phyloP scores from a whole-genome alignment of 2,888 invertebrate species.

The Strigamia crassipes region DNA sequence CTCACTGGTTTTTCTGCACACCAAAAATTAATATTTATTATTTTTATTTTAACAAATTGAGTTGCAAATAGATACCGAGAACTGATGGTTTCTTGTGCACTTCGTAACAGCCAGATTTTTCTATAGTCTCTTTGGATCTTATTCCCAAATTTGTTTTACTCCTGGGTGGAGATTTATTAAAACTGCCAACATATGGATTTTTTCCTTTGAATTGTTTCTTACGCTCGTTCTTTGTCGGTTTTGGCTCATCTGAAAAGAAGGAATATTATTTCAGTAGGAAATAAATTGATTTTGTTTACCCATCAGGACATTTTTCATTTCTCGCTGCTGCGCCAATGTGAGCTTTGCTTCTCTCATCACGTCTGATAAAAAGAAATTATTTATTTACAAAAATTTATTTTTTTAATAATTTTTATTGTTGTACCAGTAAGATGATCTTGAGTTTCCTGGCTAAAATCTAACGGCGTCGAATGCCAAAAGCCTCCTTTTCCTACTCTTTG shows the following conservation, averaged over 20 bases:
- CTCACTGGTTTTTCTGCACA: background rate
- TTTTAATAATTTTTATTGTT: background rate
- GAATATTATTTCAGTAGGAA: background rate
- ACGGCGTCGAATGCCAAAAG: background rate
- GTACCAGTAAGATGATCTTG: background rate
- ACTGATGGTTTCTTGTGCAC: background rate
- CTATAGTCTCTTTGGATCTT: background rate
- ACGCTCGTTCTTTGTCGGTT: background rate
- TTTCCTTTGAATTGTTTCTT: background rate
- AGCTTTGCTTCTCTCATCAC: background rate
- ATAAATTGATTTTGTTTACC: background rate
- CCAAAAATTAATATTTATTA: background rate
- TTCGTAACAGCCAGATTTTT: slow-evolving; percentile 5
- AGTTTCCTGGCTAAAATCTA: background rate
- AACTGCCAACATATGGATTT: background rate
- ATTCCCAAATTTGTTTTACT: background rate
- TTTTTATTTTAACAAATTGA: background rate
- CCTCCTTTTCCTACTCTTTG: background rate
- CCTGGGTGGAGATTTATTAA: background rate
- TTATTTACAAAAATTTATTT: background rate
- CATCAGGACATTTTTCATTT: background rate
- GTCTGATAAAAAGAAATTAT: background rate
- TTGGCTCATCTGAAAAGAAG: background rate
- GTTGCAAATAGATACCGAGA: background rate
- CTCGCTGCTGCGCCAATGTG: background rate